phyloP scores from a whole-genome alignment of 1,140 invertebrate genomes.

The Rhagoletis pomonella region DNA sequence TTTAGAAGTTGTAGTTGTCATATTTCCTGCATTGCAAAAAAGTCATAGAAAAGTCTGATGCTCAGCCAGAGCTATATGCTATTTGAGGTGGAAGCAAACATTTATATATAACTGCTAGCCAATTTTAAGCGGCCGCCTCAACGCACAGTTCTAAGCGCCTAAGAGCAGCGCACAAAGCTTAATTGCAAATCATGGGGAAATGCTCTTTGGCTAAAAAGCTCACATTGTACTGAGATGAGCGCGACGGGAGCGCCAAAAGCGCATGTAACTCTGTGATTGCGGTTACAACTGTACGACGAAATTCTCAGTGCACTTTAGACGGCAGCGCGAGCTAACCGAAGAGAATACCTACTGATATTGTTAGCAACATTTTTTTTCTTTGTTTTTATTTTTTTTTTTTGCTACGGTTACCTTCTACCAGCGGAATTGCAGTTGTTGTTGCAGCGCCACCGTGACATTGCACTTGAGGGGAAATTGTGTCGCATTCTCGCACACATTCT shows the following conservation, averaged over 20 bases:
- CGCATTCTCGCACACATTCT: conserved; percentile 35
- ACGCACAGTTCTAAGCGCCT: conserved; percentile 19
- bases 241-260: conserved; percentile 19
- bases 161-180: conserved; percentile 42
- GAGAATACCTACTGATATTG: background rate
- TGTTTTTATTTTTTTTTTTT: background rate
- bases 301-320: background rate
- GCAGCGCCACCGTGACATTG: conserved; percentile 48
- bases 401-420: background rate
- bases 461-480: conserved; percentile 30
- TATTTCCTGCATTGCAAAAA: conserved; percentile 47
- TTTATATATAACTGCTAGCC: background rate
- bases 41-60: background rate
- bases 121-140: background rate
- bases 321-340: background rate
- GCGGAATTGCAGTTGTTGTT: conserved; percentile 40
- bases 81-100: background rate
- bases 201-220: conserved; percentile 32
- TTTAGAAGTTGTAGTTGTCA: conserved; percentile 56
- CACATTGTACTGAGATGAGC: background rate
- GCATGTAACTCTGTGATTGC: conserved; percentile 6
- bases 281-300: background rate
- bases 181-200: background rate
- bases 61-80: background rate
- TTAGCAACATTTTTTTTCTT: background rate